Conservation (phyloP, 1,140 invertebrate species). For the Drosophila navojoa region DNA sequence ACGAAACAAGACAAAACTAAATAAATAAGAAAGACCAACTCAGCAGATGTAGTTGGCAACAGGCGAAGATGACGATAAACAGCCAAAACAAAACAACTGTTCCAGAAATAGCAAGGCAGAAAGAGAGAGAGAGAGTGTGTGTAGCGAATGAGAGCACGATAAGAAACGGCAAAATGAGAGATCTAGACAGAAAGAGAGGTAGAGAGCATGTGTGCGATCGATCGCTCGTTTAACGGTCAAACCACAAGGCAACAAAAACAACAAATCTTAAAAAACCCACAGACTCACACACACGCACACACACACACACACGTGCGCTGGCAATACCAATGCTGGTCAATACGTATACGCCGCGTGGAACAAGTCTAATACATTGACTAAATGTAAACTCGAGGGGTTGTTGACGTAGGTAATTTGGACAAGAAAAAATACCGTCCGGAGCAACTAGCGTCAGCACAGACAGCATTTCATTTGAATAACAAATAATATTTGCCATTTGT, state of each 20-base stretch:
- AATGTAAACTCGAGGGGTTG: conserved; percentile 69
- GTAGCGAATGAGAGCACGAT: conserved; percentile 1
- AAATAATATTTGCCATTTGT: conserved; percentile 56
- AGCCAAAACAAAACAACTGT: conserved; percentile 17
- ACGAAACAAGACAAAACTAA: not conserved
- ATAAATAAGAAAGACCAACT: conserved; percentile 40
- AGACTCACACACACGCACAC: not conserved
- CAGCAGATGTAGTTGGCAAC: conserved; percentile 74
- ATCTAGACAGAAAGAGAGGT: not conserved
- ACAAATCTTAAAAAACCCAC: conserved; percentile 22
- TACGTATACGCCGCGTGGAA: conserved; percentile 73
- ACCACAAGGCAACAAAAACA: conserved; percentile 36
- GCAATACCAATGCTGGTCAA: conserved; percentile 1
- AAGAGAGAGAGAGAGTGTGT: not conserved
- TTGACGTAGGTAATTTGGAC: conserved; percentile 70
- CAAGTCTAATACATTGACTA: conserved; percentile 68
- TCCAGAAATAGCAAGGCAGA: conserved; percentile 4
- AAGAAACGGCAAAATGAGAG: not conserved
- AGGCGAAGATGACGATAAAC: conserved; percentile 28
- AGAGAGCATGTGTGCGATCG: conserved; percentile 13
- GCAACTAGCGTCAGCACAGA: conserved; percentile 52
- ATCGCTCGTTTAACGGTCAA: conserved; percentile 58
- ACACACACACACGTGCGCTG: not conserved
- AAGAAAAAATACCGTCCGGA: conserved; percentile 21
- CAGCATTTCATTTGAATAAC: conserved; percentile 76